Evolutionary conservation across 2,113 vertebrate genomes (phyloP).

Genomic region (Platichthys flesus): DNA sequence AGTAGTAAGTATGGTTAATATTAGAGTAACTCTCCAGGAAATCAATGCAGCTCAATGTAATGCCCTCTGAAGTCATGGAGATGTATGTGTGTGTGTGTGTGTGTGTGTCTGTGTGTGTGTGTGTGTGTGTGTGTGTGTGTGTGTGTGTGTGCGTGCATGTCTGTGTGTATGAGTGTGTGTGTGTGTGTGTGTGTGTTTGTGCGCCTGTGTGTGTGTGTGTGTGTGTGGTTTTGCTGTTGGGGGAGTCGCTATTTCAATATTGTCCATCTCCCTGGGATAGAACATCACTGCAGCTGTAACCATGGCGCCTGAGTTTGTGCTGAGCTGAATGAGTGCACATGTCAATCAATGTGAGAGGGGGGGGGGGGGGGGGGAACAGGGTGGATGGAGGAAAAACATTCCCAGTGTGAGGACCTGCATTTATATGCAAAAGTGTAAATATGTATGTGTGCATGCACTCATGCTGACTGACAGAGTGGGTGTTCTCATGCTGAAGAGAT

Average conservation of each 20-base stretch:
- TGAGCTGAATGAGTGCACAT: slow-evolving; percentile 60
- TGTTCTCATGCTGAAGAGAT: slow-evolving; percentile 66
- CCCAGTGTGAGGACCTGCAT: background rate
- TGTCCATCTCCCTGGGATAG: slow-evolving; percentile 65
- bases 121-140: background rate
- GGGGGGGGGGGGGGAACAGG: slow-evolving; percentile 8
- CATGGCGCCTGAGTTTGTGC: slow-evolving; percentile 66
- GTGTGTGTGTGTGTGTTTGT: background rate
- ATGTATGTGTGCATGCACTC: background rate
- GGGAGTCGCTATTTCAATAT: slow-evolving; percentile 74
- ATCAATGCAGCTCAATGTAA: too few species aligned
- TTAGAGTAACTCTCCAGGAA: too few species aligned
- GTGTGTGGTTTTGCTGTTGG: slow-evolving; percentile 19
- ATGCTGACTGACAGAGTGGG: slow-evolving; percentile 58
- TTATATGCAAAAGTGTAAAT: slow-evolving; percentile 3
- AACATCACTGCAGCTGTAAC: slow-evolving; percentile 69
- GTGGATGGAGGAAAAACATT: slow-evolving; percentile 52
- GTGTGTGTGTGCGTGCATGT: background rate
- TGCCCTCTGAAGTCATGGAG: too few species aligned
- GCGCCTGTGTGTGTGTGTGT: too few species aligned
- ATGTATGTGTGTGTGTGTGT: slow-evolving; percentile 13
- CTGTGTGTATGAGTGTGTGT: background rate
- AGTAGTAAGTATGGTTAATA: too few species aligned
- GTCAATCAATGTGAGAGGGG: slow-evolving; percentile 61
- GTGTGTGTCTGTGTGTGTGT: background rate